Conservation (phyloP, 1,140 invertebrate species). For the Musca vetustissima region DNA sequence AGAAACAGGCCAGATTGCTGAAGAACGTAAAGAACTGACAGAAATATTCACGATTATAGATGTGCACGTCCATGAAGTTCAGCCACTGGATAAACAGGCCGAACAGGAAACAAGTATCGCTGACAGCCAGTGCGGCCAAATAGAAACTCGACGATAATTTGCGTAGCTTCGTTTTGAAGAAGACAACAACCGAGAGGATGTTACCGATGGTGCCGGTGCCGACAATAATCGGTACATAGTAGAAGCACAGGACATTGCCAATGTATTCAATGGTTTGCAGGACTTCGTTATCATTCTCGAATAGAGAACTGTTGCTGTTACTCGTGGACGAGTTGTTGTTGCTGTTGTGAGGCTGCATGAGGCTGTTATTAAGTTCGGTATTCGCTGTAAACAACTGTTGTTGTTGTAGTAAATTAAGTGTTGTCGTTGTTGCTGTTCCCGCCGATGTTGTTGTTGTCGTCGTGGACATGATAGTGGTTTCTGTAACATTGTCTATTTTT, state of each 20-base stretch:
- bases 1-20: conserved; percentile 69
- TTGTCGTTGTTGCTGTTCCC: not conserved
- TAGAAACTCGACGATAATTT: conserved; percentile 78
- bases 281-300: conserved; percentile 1
- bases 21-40: conserved; percentile 76
- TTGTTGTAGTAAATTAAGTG: too few species aligned
- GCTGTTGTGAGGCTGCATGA: too few species aligned
- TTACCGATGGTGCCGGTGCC: conserved; percentile 73
- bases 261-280: conserved; percentile 15
- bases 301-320: not conserved
- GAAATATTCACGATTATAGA: conserved; percentile 65
- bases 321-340: conserved; percentile 1
- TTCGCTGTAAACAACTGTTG: too few species aligned
- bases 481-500: too few species aligned
- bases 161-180: conserved; percentile 70
- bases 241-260: conserved; percentile 50
- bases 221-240: conserved; percentile 72
- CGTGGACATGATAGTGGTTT: not conserved
- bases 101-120: conserved; percentile 73
- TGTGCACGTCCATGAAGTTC: conserved; percentile 61
- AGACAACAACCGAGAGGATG: conserved; percentile 71
- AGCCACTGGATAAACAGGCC: conserved; percentile 70
- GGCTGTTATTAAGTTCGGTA: too few species aligned
- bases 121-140: conserved; percentile 72
- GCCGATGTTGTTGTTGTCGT: not conserved